Evolutionary conservation across 1,140 invertebrate genomes (phyloP).

Genomic region (Gonatopus flavifemur): DNA sequence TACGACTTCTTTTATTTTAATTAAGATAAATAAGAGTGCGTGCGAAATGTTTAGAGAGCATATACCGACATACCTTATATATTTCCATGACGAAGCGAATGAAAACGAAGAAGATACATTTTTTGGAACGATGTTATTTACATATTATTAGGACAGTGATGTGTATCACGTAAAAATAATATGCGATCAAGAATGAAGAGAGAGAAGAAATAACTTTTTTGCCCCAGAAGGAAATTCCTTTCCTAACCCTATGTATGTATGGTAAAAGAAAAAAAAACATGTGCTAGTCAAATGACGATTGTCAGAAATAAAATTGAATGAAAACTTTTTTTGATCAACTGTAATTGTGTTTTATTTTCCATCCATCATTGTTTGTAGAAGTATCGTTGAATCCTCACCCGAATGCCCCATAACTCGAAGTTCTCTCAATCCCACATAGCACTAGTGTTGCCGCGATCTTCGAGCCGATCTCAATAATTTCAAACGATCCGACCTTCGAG

Average conservation of each 20-base stretch:
- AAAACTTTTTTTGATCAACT: conserved; percentile 42
- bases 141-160: conserved; percentile 30
- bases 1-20: conserved; percentile 35
- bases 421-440: no score
- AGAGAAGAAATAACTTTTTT: no score
- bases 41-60: conserved; percentile 31
- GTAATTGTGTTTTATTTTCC: no score
- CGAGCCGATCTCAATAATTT: no score
- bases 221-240: conserved; percentile 1
- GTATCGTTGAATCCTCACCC: no score
- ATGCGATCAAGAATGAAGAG: conserved; percentile 1
- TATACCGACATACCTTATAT: conserved; percentile 38
- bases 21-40: conserved; percentile 8
- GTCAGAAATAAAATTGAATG: conserved; percentile 43
- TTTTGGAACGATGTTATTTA: conserved; percentile 43
- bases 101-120: conserved; percentile 34
- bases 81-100: no score
- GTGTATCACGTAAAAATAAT: conserved; percentile 8
- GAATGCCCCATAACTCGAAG: no score
- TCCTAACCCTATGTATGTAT: conserved; percentile 20
- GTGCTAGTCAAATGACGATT: conserved; percentile 40
- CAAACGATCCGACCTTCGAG: no score
- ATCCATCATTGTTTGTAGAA: no score
- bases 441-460: no score
- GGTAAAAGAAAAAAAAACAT: conserved; percentile 39